Evolutionary conservation across 2,888 invertebrate species (phyloP).

Genomic region (Eupithecia insigniata): DNA sequence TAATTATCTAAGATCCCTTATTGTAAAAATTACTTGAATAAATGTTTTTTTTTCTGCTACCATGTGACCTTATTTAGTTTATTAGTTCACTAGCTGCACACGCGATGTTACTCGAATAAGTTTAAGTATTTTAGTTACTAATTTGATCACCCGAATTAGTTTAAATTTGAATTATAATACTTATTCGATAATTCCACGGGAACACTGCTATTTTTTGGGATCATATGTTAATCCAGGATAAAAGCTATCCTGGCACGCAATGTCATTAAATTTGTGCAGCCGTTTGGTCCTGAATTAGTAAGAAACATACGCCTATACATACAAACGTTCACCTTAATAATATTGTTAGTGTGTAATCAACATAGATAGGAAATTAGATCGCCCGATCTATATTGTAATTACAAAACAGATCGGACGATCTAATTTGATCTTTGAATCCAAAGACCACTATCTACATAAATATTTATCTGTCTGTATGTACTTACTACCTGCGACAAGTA

Average conservation of each 20-base stretch:
- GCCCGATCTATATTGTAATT: no score
- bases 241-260: no score
- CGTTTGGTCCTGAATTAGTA: not conserved
- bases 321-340: not conserved
- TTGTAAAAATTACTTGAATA: no score
- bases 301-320: not conserved
- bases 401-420: no score
- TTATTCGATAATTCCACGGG: not conserved
- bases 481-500: not conserved
- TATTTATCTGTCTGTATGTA: no score
- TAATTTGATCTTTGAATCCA: no score
- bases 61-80: no score
- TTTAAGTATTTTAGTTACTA: not conserved
- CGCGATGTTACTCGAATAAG: not conserved
- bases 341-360: not conserved
- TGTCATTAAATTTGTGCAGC: not conserved
- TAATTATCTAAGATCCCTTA: no score
- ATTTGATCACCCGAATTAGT: no score
- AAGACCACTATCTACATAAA: not conserved
- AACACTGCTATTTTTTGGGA: not conserved
- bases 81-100: no score
- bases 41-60: no score
- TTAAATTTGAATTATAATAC: no score
- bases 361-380: not conserved
- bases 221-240: not conserved